Percentiles rank a stretch among this genome's conserved stretches.
Evolutionary conservation across 2,797 vertebrate genomes (phyloP).

Genomic region (Spizella passerina): DNA sequence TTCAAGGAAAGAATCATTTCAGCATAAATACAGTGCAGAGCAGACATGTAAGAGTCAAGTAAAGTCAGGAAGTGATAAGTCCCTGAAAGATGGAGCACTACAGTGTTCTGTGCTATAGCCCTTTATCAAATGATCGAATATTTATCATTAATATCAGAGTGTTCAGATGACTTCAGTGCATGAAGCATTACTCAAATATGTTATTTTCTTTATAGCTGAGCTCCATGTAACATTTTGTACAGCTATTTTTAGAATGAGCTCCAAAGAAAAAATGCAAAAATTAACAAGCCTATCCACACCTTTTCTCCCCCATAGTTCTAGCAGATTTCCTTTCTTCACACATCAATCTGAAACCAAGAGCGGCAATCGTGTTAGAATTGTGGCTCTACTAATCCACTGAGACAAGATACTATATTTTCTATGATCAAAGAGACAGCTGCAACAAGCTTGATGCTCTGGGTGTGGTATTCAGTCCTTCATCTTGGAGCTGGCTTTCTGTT

Average conservation of each 20-base stretch:
- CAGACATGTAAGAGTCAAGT: not conserved
- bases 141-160: not conserved
- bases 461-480: not conserved
- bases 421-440: not conserved
- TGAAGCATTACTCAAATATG: not conserved
- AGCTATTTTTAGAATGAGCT: conserved; percentile 8
- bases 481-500: not conserved
- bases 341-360: not conserved
- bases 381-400: not conserved
- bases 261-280: not conserved
- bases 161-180: not conserved
- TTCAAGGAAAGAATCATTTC: not conserved
- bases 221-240: not conserved
- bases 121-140: not conserved
- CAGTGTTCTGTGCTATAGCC: not conserved
- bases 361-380: not conserved
- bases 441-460: not conserved
- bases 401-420: not conserved
- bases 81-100: not conserved
- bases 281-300: not conserved
- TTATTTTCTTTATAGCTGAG: not conserved
- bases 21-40: not conserved
- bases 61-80: not conserved
- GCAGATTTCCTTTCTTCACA: not conserved
- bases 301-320: not conserved